Evolutionary conservation across 2,888 invertebrate species (phyloP), one percentile per base, ranked within the genome.

Genomic region (Heliconius ethilla): DNA sequence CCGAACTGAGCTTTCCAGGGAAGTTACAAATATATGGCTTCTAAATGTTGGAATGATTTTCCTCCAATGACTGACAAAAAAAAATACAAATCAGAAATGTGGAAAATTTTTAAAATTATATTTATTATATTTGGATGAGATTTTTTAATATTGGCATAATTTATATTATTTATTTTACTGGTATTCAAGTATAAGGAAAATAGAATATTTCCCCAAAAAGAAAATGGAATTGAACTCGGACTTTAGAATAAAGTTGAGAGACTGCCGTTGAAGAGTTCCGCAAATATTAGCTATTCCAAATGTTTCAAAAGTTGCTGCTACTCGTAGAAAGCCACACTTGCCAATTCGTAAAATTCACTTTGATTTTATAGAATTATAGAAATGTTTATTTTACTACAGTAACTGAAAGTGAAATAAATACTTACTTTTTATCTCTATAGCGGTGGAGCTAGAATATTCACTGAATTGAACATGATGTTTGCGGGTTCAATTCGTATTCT

Each of bases 281-380:
- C 87, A 88, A 90, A 90, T 89, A 90, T 90, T 89, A 87, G 86
- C 88, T 86, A 85, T 84, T 84, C 86, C 83, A 51, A 80, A 79
- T 78, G 78, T 79, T 79, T 77, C 73, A 78, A 77, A 79, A 79
- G 51, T 75, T 75, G 33, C 40, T 25, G 55, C 63, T 67, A 67
- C 27, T 73, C 40, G n/a, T 67, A 40, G 65, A 67, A 73, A 67
- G 73, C 66, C 77, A 72, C 72, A 72, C 55, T 72, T 59, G n/a
- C 33, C 55, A 4, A 55, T 59, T 59, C 33, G n/a, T 15, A n/a
- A 55, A 59, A 59, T 72, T 25, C 33, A 33, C 25, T 72, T n/a
- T 25, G 74, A 11, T 45, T 51, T 37, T 70, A 40, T 45, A 9
- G 45, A 69, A 40, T 40, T 69, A 67, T 40, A 25, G 15, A 40